phyloP scores from a whole-genome alignment of 1,140 invertebrate species.

The Ephestia elutella region DNA sequence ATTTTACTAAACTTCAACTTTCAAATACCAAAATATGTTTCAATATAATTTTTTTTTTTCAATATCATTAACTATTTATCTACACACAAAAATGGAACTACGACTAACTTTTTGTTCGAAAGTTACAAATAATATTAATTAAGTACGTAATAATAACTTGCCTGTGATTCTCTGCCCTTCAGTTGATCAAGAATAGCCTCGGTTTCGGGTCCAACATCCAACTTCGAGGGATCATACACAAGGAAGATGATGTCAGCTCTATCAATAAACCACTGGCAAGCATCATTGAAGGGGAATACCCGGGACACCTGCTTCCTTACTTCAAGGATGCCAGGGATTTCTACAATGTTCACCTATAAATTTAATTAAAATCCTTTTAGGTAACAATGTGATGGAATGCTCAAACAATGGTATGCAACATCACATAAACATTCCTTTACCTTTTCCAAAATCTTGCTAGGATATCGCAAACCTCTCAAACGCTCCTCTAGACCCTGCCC shows the following conservation, averaged over 20 bases:
- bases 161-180: constrained; percentile 93
- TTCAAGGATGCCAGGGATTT: constrained; percentile 96
- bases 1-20: no score
- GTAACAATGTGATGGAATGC: not conserved
- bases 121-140: no score
- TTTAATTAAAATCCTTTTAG: constrained; percentile 1
- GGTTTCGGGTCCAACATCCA: constrained; percentile 95
- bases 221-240: constrained; percentile 95
- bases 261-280: constrained; percentile 97
- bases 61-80: no score
- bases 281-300: constrained; percentile 95
- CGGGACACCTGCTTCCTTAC: constrained; percentile 94
- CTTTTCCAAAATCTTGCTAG: constrained; percentile 91
- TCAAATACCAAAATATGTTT: no score
- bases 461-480: constrained; percentile 86
- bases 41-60: no score
- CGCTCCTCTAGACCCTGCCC: constrained; percentile 94
- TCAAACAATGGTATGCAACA: no score
- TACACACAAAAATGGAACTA: no score
- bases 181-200: constrained; percentile 94
- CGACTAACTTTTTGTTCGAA: no score
- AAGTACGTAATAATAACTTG: constrained; percentile 59
- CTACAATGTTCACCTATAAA: constrained; percentile 92
- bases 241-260: constrained; percentile 95
- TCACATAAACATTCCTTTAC: constrained; percentile 64